phyloP scores from a whole-genome alignment of 1,140 invertebrate species.

The Philopotamus ludificatus region DNA sequence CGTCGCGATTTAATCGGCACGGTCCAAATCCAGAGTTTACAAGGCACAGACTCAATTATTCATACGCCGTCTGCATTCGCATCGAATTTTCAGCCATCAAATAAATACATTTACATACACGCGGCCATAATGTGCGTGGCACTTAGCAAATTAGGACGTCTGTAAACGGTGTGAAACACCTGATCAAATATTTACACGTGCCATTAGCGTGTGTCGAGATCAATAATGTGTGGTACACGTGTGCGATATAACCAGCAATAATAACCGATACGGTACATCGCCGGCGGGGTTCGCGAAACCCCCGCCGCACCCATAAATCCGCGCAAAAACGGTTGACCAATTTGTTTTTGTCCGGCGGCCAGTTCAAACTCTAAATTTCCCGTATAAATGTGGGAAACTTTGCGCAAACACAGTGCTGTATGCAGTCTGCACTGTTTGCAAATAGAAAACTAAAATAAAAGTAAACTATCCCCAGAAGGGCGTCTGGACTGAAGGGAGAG shows the following conservation, averaged over 20 bases:
- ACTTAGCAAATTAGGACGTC: conserved; percentile 16
- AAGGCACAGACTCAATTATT: too few species aligned
- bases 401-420: neutral
- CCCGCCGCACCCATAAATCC: too few species aligned
- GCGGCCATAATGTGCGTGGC: neutral
- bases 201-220: conserved; percentile 10
- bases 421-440: neutral
- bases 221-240: too few species aligned
- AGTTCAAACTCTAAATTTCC: neutral
- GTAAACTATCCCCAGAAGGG: neutral
- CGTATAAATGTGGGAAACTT: conserved; percentile 3
- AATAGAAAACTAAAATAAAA: neutral
- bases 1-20: too few species aligned
- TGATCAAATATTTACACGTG: conserved; percentile 17
- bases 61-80: too few species aligned
- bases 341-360: neutral
- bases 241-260: neutral
- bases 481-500: neutral
- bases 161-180: conserved; percentile 2
- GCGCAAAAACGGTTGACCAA: neutral
- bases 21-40: too few species aligned
- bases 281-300: too few species aligned
- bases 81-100: too few species aligned
- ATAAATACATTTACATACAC: neutral
- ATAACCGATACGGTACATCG: neutral